phyloP scores from a whole-genome alignment of 1,140 invertebrate species.

The Cylas formicarius region DNA sequence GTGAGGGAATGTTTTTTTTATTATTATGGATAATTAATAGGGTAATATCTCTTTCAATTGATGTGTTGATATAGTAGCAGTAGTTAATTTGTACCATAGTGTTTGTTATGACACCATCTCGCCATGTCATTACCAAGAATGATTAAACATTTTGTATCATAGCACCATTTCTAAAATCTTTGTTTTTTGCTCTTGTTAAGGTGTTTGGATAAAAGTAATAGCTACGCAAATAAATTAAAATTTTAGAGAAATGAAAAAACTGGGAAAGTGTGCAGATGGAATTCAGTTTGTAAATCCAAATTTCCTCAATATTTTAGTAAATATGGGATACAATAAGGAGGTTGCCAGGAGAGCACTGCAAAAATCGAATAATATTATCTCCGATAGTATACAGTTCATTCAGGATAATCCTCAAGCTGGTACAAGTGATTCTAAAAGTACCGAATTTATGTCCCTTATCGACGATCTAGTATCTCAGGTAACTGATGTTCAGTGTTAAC shows the following conservation, averaged over 20 bases:
- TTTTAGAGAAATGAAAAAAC: slow-evolving; percentile 41
- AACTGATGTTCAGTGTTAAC: background rate
- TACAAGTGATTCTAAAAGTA: slow-evolving; percentile 31
- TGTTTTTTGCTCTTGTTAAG: too few species aligned
- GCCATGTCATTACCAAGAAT: too few species aligned
- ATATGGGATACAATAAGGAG: slow-evolving; percentile 59
- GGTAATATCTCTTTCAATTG: too few species aligned
- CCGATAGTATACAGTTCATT: slow-evolving; percentile 56
- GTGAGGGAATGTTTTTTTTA: too few species aligned
- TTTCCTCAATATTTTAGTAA: slow-evolving; percentile 49
- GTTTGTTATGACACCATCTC: too few species aligned
- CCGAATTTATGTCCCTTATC: slow-evolving; percentile 40
- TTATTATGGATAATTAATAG: too few species aligned
- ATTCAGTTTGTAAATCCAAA: slow-evolving; percentile 48
- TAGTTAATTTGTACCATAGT: too few species aligned
- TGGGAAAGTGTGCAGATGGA: slow-evolving; percentile 45
- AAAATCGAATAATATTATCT: slow-evolving; percentile 59
- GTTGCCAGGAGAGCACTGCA: slow-evolving; percentile 52
- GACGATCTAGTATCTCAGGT: slow-evolving; percentile 43
- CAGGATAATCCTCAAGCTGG: slow-evolving; percentile 49
- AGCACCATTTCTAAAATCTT: too few species aligned
- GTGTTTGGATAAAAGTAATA: too few species aligned
- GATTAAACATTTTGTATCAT: too few species aligned
- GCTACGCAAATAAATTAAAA: background rate
- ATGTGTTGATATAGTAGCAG: too few species aligned